A percentile compares a stretch with the other conserved stretches of the same genome.
These are phyloP conservation scores for Scomber japonicus DNA, from an alignment of 2,113 vertebrate genomes.

Conservation along the genomic window DNA sequence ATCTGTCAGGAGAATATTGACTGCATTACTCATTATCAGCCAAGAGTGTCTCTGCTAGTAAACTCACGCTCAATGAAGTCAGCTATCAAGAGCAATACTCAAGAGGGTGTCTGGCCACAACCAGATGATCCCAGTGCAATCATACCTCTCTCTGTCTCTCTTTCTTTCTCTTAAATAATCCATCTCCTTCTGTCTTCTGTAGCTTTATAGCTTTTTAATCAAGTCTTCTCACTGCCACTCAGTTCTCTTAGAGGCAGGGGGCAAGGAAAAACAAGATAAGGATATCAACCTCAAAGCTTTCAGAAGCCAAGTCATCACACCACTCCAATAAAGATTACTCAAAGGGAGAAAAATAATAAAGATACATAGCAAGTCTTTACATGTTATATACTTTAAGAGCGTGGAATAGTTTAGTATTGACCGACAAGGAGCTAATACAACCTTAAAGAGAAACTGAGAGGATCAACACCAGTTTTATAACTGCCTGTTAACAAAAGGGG, in stretches of 20 bases:
- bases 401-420: conserved; percentile 27
- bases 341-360: conserved; percentile 40
- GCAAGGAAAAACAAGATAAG: conserved; percentile 36
- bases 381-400: conserved; percentile 13
- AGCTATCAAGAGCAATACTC: conserved; percentile 53
- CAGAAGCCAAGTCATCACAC: conserved; percentile 19
- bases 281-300: conserved; percentile 28
- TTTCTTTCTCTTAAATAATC: conserved; percentile 35
- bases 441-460: background rate
- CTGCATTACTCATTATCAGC: conserved; percentile 71
- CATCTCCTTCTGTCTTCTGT: conserved; percentile 32
- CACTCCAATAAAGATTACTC: conserved; percentile 33
- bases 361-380: background rate
- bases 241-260: background rate
- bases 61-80: conserved; percentile 49
- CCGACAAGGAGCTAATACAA: background rate
- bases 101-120: conserved; percentile 39
- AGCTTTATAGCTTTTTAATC: conserved; percentile 67
- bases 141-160: conserved; percentile 20
- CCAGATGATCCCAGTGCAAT: conserved; percentile 33
- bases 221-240: conserved; percentile 29
- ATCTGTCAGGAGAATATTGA: conserved; percentile 69
- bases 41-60: conserved; percentile 34
- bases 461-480: background rate
- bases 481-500: too few species aligned